phyloP scores from a whole-genome alignment of 2,888 invertebrate species.

The Aphrophora alni region DNA sequence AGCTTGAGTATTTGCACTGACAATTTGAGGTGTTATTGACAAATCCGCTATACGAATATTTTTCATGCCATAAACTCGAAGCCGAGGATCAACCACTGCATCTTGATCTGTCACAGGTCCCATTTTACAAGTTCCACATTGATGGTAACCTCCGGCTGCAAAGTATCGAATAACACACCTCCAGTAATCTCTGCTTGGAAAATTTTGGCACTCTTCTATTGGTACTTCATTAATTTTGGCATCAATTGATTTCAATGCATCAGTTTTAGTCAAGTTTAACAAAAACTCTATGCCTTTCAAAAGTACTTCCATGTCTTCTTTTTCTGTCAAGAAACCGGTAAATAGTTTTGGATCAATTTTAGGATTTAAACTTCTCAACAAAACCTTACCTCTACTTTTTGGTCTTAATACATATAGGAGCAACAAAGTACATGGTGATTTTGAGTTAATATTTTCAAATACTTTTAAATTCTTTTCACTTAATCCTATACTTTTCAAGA shows the following conservation, averaged over 20 bases:
- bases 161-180: conserved; percentile 64
- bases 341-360: conserved; percentile 17
- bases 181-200: conserved; percentile 58
- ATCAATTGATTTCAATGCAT: conserved; percentile 11
- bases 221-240: conserved; percentile 17
- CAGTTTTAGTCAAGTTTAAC: background rate
- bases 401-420: conserved; percentile 11
- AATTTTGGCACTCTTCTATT: background rate
- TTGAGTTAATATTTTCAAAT: conserved; percentile 62
- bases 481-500: conserved; percentile 55
- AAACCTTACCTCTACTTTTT: too few species aligned
- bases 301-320: conserved; percentile 9
- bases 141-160: conserved; percentile 67
- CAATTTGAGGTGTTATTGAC: conserved; percentile 62
- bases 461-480: conserved; percentile 60
- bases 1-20: conserved; percentile 66
- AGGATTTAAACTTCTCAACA: background rate
- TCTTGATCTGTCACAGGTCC: conserved; percentile 58
- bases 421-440: conserved; percentile 54
- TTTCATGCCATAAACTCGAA: conserved; percentile 62
- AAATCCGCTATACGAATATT: conserved; percentile 63
- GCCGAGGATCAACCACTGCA: conserved; percentile 62
- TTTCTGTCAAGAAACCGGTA: background rate
- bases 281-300: conserved; percentile 25
- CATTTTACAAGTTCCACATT: conserved; percentile 74